Evolutionary conservation across 2,888 invertebrate species (phyloP).

Genomic region (Laothoe populi): DNA sequence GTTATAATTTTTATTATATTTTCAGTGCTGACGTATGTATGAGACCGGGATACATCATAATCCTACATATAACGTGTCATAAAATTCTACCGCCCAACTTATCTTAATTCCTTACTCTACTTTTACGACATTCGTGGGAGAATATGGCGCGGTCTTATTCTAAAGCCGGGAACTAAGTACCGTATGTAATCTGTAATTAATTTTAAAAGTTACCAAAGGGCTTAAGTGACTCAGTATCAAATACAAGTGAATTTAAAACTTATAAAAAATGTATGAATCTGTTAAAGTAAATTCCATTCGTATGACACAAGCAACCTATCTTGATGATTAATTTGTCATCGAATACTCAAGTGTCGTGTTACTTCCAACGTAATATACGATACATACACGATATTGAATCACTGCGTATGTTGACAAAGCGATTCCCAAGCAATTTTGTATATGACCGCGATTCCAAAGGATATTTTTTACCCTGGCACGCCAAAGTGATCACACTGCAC

Average conservation of each 20-base stretch:
- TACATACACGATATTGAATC: neutral
- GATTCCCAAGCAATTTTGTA: conserved; percentile 11
- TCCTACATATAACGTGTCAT: neutral
- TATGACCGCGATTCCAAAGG: conserved; percentile 2
- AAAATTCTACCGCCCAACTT: neutral
- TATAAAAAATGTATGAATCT: conserved; percentile 10
- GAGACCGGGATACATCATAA: neutral
- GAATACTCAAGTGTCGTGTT: conserved; percentile 32
- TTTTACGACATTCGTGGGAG: conserved; percentile 16
- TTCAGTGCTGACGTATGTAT: neutral
- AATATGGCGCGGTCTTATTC: neutral
- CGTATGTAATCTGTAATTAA: neutral
- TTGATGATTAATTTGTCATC: conserved; percentile 43
- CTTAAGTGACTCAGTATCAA: neutral
- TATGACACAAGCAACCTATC: conserved; percentile 40
- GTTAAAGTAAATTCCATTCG: conserved; percentile 39
- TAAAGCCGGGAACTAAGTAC: neutral
- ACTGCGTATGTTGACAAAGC: neutral
- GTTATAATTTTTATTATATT: neutral
- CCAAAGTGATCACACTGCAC: too few species aligned
- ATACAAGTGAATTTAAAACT: neutral
- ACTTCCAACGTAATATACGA: neutral
- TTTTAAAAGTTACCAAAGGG: neutral
- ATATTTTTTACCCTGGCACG: too few species aligned
- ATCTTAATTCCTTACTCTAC: neutral